phyloP scores from a whole-genome alignment of 1,140 invertebrate species.

The Mylabris phalerata region DNA sequence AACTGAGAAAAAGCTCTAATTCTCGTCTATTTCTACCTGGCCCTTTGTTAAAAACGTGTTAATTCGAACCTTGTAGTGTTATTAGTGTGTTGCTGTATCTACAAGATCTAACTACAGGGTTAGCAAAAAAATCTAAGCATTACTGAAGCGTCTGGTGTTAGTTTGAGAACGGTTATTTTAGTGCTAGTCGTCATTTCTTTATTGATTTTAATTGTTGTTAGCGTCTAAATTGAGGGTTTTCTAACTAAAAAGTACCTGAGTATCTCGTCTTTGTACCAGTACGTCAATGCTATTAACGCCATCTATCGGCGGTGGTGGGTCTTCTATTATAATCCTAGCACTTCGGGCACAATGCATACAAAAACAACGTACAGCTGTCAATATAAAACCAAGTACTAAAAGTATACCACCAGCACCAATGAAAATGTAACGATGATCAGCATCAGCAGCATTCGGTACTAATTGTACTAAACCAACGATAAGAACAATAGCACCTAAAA shows the following conservation, averaged over 20 bases:
- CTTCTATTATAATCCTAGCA: conserved; percentile 29
- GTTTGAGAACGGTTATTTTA: too few species aligned
- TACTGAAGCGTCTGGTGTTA: neutral
- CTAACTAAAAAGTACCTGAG: conserved; percentile 28
- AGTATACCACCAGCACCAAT: conserved; percentile 57
- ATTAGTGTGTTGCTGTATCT: neutral
- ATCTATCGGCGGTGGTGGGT: conserved; percentile 33
- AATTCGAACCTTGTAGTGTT: neutral
- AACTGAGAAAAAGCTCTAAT: neutral
- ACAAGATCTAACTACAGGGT: neutral
- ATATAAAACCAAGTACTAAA: conserved; percentile 49
- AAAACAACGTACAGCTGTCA: conserved; percentile 44
- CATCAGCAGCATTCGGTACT: conserved; percentile 70
- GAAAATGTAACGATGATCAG: conserved; percentile 64
- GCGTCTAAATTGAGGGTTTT: too few species aligned
- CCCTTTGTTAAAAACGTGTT: neutral
- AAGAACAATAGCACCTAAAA: conserved; percentile 67
- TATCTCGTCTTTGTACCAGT: conserved; percentile 39
- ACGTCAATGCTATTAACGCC: conserved; percentile 40
- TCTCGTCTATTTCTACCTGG: neutral
- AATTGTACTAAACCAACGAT: conserved; percentile 75
- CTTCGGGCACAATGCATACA: conserved; percentile 37
- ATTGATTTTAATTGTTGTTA: neutral
- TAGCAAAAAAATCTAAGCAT: neutral
- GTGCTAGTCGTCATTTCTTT: too few species aligned